These are phyloP conservation scores for Cynopterus brachyotis DNA, from an alignment of 2,113 vertebrate species.

Conservation along the genomic window DNA sequence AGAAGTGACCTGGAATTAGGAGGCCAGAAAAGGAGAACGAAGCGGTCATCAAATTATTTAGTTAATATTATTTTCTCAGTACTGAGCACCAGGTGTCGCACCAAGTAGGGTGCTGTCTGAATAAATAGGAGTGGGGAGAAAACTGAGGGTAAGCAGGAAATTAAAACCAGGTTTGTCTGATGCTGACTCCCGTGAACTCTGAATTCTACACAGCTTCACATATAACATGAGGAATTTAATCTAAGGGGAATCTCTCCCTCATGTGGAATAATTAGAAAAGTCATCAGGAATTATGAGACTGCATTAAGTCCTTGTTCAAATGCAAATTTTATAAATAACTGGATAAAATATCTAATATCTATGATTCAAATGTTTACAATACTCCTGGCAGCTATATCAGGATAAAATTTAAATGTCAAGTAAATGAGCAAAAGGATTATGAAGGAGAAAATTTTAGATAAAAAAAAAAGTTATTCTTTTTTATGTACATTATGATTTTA, in stretches of 20 bases:
- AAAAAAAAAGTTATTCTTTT: background rate
- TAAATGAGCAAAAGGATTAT: background rate
- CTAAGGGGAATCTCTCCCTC: background rate
- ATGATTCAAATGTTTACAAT: background rate
- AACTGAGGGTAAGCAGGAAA: background rate
- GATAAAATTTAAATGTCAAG: background rate
- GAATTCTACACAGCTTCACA: background rate
- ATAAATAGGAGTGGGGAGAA: background rate
- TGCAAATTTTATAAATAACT: background rate
- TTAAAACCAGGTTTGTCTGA: background rate
- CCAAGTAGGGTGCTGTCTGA: background rate
- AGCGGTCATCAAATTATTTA: background rate
- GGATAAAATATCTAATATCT: background rate
- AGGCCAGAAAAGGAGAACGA: background rate
- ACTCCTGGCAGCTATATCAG: background rate
- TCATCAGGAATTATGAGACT: background rate
- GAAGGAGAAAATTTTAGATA: background rate
- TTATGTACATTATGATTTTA: background rate
- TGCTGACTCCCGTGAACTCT: background rate
- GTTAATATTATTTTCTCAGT: background rate
- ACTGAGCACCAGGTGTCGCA: background rate
- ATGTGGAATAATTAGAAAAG: background rate
- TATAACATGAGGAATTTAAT: background rate
- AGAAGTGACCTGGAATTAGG: background rate
- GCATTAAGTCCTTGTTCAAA: background rate